Base-by-base conservation (phyloP, 2,888 invertebrate species). In the Rhagonycha lutea region DNA sequence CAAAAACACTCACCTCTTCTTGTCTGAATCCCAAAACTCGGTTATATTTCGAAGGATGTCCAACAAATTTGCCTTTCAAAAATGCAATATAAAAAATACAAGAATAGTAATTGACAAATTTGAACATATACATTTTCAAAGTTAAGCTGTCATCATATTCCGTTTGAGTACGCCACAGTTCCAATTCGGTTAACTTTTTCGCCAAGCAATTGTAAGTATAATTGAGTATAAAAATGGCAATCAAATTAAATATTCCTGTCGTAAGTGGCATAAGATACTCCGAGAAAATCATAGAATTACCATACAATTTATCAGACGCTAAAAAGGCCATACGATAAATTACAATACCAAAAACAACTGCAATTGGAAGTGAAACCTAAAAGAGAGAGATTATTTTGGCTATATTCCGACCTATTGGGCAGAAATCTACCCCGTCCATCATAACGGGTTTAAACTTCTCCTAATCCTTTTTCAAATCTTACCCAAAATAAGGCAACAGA, bases 51-150 rank as follows among this genome's bases (percentile, higher is more conserved):
- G 92, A 91, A 0, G 95, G 95, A 86, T 94, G 92, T 1, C 95
- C 95, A 28, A 94, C 91, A 84, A 95, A 94, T 85, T 95, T 94
- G 32, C 93, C 94, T 85, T 94, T 94, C 73, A 94, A 87, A 84
- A 94, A 94, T 12, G 93, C 94, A 78, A 96, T 95, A 86, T 96
- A 97, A 89, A 96, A 95, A 78, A 96, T 93, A 23, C 95, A 95
- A 2, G 95, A 93, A 86, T 96, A 97, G 87, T 94, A 96, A 88
- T 97, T 97, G 81, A 96, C 93, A 87, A 96, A 96, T 88, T 96
- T 95, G 80, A 96, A 93, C 80, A 95, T 88, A 87, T 96, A 96
- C 84, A 96, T 94, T 88, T 97, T 97, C 80, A 96, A 88, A 3
- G 96, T 95, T 71, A 96, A 90, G 84, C 95, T 95, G 84, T 96